Evolutionary conservation across 1,140 invertebrate species (phyloP).

Genomic region (Philopotamus ludificatus): DNA sequence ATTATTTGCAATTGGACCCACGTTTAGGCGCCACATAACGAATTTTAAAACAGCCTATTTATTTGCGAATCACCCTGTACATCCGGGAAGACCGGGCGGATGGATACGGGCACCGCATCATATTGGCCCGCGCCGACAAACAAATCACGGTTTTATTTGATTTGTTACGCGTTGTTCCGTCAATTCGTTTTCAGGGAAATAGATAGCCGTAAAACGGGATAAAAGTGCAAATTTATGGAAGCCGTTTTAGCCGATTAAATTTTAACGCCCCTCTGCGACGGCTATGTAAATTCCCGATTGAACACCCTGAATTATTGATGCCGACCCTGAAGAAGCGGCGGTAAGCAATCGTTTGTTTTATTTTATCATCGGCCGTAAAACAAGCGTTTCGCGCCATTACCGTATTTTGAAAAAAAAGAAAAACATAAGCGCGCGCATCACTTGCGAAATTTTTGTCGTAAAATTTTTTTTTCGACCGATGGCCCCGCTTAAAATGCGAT

Average conservation of each 20-base stretch:
- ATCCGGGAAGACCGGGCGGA: too few species aligned
- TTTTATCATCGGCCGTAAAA: constrained; percentile 3
- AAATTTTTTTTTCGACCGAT: too few species aligned
- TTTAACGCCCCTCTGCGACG: constrained; percentile 17
- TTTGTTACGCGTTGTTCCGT: constrained; percentile 27
- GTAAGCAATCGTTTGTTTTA: constrained; percentile 1
- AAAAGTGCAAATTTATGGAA: constrained; percentile 33
- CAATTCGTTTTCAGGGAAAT: constrained; percentile 11
- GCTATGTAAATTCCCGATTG: neutral
- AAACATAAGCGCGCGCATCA: too few species aligned
- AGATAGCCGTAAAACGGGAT: constrained; percentile 21
- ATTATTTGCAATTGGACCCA: too few species aligned
- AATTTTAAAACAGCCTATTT: too few species aligned
- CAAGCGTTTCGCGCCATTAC: neutral
- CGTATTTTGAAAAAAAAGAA: too few species aligned
- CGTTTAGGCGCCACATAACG: too few species aligned
- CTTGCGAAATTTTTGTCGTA: too few species aligned
- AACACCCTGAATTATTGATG: neutral
- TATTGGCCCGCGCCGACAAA: neutral
- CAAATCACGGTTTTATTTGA: constrained; percentile 34
- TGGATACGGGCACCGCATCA: too few species aligned
- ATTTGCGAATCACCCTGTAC: too few species aligned
- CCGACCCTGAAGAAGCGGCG: neutral
- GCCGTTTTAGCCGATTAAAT: constrained; percentile 24
- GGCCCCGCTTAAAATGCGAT: too few species aligned